These are phyloP conservation scores for Gymnobelideus leadbeateri DNA, from an alignment of 2,113 vertebrate species.

Conservation along the genomic window DNA sequence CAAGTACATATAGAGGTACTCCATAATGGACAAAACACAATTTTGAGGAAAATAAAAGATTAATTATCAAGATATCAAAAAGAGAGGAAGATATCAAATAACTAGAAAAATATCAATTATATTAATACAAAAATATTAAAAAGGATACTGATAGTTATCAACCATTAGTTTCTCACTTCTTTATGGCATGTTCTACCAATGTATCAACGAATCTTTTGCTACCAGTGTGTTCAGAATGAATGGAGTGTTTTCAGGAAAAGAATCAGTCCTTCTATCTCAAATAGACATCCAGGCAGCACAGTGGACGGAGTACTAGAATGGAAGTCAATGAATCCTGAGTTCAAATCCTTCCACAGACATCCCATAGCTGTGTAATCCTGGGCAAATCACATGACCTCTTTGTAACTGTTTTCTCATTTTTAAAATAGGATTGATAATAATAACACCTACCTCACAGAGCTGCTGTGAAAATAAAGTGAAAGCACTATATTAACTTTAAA, in stretches of 20 bases:
- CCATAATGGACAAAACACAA: neutral
- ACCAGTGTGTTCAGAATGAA: neutral
- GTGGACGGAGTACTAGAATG: neutral
- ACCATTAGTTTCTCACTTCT: neutral
- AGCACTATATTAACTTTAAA: neutral
- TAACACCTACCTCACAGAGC: neutral
- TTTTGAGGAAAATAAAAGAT: neutral
- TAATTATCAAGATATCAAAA: neutral
- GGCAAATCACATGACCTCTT: neutral
- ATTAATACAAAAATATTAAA: neutral
- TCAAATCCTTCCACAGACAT: no score
- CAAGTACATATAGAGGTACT: neutral
- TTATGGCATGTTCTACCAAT: neutral
- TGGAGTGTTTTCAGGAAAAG: neutral
- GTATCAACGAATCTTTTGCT: neutral
- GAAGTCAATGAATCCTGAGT: neutral
- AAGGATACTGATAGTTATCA: neutral
- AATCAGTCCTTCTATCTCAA: neutral
- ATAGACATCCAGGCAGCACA: neutral
- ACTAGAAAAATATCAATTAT: neutral
- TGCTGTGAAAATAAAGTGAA: neutral
- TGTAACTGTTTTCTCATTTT: neutral
- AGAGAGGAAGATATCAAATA: neutral
- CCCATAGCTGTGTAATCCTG: neutral
- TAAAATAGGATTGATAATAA: neutral